Evolutionary conservation across 2,888 invertebrate genomes (phyloP), one percentile per base, ranked within the genome.

Genomic region (Salpingus planirostris): DNA sequence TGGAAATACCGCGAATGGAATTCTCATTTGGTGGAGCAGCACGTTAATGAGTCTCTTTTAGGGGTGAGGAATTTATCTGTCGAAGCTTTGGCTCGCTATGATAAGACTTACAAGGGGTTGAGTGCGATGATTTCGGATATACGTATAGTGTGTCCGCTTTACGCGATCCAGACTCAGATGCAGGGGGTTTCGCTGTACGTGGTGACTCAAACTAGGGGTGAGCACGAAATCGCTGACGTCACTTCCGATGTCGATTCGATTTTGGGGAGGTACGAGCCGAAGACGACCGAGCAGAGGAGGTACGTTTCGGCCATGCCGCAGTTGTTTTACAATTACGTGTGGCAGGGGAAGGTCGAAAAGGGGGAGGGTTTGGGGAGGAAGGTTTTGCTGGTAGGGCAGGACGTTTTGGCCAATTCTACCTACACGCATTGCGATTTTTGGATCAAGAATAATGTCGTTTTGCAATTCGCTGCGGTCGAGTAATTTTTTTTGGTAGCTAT

Each of bases 261-360:
- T 45, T 70, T 90, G 25, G 86, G 83, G 1, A 73, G 50, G 21
- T 85, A 81, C 48, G 77, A 79, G 37, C 78, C 81, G 0, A 76
- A 75, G 47, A 77, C 77, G 21, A 76, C 79, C 0, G 80, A 81
- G 49, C 84, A 86, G 55, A 73, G 80, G 23, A 70, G 81, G 11
- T 88, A 78, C 55, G 75, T 83, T 46, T 74, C 80, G 1, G 80
- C 86, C 7, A 82, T 89, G 71, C 86, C 87, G 54, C 78, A 80
- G 42, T 63, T 87, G 15, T 90, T 90, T 62, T 87, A 86, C 61
- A 76, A 82, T 50, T 90, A 76, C 51, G 84, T 87, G 2, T 76
- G 80, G 71, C 76, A 81, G 44, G 87, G 84, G n/a, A 73, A 71
- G 42, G 66, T 84, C 33, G 74, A 76, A n/a, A 71, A 73, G 4